Evolutionary conservation across 2,113 vertebrate species (phyloP).

Genomic region (Dolichallabes microphthalmus): DNA sequence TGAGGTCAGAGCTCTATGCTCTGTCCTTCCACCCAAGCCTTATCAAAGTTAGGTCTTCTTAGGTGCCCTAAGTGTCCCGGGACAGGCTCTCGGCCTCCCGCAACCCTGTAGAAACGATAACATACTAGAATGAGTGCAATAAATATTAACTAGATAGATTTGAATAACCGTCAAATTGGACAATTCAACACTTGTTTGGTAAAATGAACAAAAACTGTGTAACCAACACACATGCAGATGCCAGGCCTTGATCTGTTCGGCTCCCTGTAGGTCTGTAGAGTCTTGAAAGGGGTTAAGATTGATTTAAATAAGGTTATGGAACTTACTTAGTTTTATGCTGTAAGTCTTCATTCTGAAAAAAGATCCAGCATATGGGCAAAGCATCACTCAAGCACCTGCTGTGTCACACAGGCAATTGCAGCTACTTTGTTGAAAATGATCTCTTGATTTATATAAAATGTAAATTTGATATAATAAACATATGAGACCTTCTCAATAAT

Average conservation of each 20-base stretch:
- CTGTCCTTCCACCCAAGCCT: neutral
- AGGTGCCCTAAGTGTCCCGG: too few relatives aligned
- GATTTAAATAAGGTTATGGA: conserved; percentile 11
- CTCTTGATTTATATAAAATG: neutral
- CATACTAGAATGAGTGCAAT: neutral
- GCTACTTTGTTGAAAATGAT: neutral
- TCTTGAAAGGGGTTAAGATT: conserved; percentile 14
- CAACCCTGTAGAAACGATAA: neutral
- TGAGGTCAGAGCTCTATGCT: neutral
- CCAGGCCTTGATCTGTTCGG: neutral
- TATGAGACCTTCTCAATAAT: neutral
- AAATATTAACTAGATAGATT: neutral
- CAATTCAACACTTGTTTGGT: neutral
- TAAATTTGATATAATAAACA: neutral
- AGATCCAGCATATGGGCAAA: too few relatives aligned
- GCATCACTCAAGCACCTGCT: too few relatives aligned
- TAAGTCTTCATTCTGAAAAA: conserved; percentile 12
- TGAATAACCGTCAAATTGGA: neutral
- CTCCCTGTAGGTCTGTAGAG: conserved; percentile 20
- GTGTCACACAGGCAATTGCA: neutral
- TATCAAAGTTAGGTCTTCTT: neutral
- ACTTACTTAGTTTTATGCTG: conserved; percentile 5
- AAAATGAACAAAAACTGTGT: neutral
- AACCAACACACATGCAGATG: conserved; percentile 7
- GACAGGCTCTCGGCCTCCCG: too few relatives aligned